Percentiles rank a stretch among this genome's conserved stretches.
Evolutionary conservation across 2,888 invertebrate genomes (phyloP).

Genomic region (Euproctis similis): DNA sequence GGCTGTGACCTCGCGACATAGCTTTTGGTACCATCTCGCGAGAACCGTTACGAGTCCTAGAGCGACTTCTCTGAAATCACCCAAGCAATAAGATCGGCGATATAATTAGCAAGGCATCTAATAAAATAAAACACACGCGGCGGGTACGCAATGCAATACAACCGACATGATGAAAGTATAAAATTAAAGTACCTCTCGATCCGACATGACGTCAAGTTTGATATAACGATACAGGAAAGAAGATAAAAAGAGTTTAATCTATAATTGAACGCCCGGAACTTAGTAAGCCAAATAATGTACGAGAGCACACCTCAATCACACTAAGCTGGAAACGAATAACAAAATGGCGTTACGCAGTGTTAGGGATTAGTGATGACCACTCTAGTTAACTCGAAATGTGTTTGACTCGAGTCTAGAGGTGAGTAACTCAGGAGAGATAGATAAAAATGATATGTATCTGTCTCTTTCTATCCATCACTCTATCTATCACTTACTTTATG

Average conservation of each 20-base stretch:
- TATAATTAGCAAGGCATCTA: constrained; percentile 28
- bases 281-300: constrained; percentile 33
- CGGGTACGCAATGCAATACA: constrained; percentile 31
- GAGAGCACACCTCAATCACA: constrained; percentile 33
- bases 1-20: constrained; percentile 65
- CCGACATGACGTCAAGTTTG: constrained; percentile 54
- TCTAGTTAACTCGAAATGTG: too few relatives aligned
- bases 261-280: constrained; percentile 36
- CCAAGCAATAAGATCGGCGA: constrained; percentile 25
- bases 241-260: constrained; percentile 46
- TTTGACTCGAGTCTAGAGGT: too few relatives aligned
- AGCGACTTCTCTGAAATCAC: constrained; percentile 68
- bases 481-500: too few relatives aligned
- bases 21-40: constrained; percentile 61
- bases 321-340: constrained; percentile 43
- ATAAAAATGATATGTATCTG: too few relatives aligned
- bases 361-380: not conserved
- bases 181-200: constrained; percentile 70
- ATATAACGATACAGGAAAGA: constrained; percentile 37
- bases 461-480: too few relatives aligned
- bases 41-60: constrained; percentile 69
- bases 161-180: constrained; percentile 33
- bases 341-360: constrained; percentile 48
- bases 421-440: too few relatives aligned
- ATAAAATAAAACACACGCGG: constrained; percentile 58